Base-by-base conservation (phyloP, 2,113 vertebrate genomes). In the Sander vitreus region DNA sequence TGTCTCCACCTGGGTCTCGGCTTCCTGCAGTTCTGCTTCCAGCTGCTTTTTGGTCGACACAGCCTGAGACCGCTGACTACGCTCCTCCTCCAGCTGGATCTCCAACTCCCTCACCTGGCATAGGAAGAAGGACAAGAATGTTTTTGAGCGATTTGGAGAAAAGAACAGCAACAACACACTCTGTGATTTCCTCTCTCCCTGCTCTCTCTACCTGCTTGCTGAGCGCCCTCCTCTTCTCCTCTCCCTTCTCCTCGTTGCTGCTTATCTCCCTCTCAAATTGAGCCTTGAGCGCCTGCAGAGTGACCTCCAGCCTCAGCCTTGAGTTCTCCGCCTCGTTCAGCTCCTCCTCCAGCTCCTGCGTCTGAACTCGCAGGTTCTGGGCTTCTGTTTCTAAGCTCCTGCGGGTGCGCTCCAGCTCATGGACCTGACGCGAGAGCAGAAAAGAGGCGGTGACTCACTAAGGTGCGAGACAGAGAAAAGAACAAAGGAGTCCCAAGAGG, bases 1-100 rank as follows among this genome's bases (percentile, higher is more conserved):
- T 0, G 94, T 59, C 10, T 95, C 95, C 43, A 94, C 90, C 83
- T 97, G 97, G 2, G 94, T 90, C 90, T 96, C 95, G 2, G 95
- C 76, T 23, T 98, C 97, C 87, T 97, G 96, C 72, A 98, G 95
- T 69, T 97, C 97, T 0, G 93, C 93, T 80, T 98, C 97, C 85
- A 97, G 89, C 87, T 97, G 96, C 91, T 97, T 97, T 85, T 96
- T 96, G 69, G 94, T 90, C 0, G 96, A 89, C 54, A 95, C 55
- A 0, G 96, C 94, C 92, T 96, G 94, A 27, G 96, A 93, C 4
- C 97, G 93, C 89, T 98, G 97, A 80, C 94, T 97, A 68, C 95
- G 94, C 80, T 98, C 97, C 67, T 97, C 97, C 21, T 97, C 97
- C 70, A 97, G 81, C 77, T 97, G 96, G 43, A 95, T 87, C 90